Conservation (phyloP, 2,113 vertebrate genomes). For the Coregonus clupeaformis region DNA sequence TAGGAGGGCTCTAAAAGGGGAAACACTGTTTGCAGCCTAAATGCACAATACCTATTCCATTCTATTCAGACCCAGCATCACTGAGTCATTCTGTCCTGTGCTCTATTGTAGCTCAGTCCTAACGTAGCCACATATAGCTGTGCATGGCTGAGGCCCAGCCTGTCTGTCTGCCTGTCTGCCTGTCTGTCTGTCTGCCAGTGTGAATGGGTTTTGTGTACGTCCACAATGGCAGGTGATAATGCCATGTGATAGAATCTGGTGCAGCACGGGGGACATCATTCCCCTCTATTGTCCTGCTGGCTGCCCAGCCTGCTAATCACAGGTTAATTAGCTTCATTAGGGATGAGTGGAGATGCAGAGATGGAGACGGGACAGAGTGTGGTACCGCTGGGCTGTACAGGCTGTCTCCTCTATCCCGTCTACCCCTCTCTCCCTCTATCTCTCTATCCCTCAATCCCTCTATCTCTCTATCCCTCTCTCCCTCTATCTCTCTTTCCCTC, state of each 20-base stretch:
- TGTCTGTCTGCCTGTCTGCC: background rate
- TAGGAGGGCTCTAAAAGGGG: too few relatives aligned
- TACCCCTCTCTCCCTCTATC: too few relatives aligned
- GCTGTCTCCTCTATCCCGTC: too few relatives aligned
- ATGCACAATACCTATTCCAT: background rate
- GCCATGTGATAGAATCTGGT: background rate
- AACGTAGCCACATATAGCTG: background rate
- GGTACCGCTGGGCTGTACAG: constrained; percentile 4
- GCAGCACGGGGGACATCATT: background rate
- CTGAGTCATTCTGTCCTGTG: background rate
- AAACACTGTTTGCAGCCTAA: background rate
- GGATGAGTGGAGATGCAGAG: constrained; percentile 28
- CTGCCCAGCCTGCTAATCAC: constrained; percentile 51
- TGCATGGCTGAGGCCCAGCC: background rate
- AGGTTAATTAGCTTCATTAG: constrained; percentile 40
- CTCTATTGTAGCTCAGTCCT: background rate
- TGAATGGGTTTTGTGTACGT: constrained; percentile 1
- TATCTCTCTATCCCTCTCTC: background rate
- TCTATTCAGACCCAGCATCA: background rate
- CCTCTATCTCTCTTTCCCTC: too few relatives aligned
- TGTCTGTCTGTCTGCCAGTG: background rate
- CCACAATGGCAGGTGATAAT: constrained; percentile 16
- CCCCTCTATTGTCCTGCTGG: constrained; percentile 30
- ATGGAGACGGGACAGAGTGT: constrained; percentile 30
- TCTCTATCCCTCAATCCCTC: background rate